Evolutionary conservation across 2,888 invertebrate genomes (phyloP).

Genomic region (Magallana nippona): DNA sequence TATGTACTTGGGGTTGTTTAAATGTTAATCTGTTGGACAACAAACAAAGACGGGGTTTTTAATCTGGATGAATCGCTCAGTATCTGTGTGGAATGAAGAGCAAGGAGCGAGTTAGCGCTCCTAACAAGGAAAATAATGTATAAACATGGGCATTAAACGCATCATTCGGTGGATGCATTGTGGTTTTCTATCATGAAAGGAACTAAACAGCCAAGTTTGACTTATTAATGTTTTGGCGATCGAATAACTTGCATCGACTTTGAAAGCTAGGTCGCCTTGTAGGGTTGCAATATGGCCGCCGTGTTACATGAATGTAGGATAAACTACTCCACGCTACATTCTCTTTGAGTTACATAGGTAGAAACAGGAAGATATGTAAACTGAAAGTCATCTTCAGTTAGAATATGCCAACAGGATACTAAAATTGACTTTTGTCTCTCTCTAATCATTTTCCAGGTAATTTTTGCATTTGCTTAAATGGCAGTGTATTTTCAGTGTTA

Average conservation of each 20-base stretch:
- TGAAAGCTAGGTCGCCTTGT: not conserved
- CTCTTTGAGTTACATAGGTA: constrained; percentile 1
- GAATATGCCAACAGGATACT: not conserved
- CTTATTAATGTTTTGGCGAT: constrained; percentile 39
- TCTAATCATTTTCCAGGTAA: not conserved
- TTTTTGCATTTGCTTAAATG: constrained; percentile 17
- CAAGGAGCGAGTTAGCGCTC: constrained; percentile 1
- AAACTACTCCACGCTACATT: not conserved
- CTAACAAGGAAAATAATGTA: constrained; percentile 13
- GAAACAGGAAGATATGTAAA: constrained; percentile 14
- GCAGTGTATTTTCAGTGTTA: not conserved
- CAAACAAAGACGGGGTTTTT: constrained; percentile 21
- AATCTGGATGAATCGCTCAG: not conserved
- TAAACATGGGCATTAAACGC: constrained; percentile 19
- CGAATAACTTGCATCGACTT: constrained; percentile 35
- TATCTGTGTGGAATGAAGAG: constrained; percentile 5
- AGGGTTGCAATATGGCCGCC: constrained; percentile 36
- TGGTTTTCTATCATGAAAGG: constrained; percentile 23
- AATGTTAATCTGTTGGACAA: not conserved
- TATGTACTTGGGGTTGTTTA: not conserved
- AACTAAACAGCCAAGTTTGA: constrained; percentile 34
- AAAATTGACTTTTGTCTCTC: not conserved
- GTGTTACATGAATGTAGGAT: constrained; percentile 28
- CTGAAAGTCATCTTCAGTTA: constrained; percentile 7
- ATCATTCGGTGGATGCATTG: constrained; percentile 36